Evolutionary conservation across 1,140 invertebrate genomes (phyloP).

Genomic region (Drosophila nikananu): DNA sequence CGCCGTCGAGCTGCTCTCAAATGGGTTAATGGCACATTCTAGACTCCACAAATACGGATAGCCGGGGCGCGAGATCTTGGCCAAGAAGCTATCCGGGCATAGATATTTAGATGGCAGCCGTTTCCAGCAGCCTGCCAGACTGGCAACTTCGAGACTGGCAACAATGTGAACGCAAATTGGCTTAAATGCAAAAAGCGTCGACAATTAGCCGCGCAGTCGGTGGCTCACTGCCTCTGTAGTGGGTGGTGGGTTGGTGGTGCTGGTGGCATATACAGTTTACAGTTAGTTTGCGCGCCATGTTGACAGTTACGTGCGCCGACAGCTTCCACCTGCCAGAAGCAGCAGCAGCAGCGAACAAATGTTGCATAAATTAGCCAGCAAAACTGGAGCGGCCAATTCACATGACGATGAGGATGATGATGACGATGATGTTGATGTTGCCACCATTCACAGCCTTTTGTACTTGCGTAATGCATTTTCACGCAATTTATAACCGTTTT

Average conservation of each 20-base stretch:
- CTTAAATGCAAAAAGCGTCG: slow-evolving; percentile 74
- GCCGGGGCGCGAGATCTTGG: slow-evolving; percentile 44
- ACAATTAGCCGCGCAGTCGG: slow-evolving; percentile 75
- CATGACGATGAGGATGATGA: slow-evolving; percentile 37
- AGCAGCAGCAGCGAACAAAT: slow-evolving; percentile 29
- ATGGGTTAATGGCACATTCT: slow-evolving; percentile 81
- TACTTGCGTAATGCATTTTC: slow-evolving; percentile 83
- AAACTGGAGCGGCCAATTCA: slow-evolving; percentile 71
- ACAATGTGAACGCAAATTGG: slow-evolving; percentile 75
- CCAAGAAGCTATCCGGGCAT: slow-evolving; percentile 61
- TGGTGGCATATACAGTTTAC: slow-evolving; percentile 66
- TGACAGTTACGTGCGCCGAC: slow-evolving; percentile 79
- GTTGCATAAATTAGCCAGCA: slow-evolving; percentile 79
- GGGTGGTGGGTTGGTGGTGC: slow-evolving; percentile 18
- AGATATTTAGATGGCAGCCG: slow-evolving; percentile 76
- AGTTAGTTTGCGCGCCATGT: slow-evolving; percentile 78
- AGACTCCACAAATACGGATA: slow-evolving; percentile 45
- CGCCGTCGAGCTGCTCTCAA: slow-evolving; percentile 38
- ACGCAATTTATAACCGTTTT: slow-evolving; percentile 82
- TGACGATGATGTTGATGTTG: slow-evolving; percentile 44
- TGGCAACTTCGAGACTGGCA: not conserved
- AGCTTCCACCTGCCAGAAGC: slow-evolving; percentile 56
- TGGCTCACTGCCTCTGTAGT: slow-evolving; percentile 36
- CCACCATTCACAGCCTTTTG: slow-evolving; percentile 82
- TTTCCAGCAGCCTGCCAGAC: slow-evolving; percentile 38